phyloP scores from a whole-genome alignment of 2,113 vertebrate genomes.

The Phrynocephalus versicolor region DNA sequence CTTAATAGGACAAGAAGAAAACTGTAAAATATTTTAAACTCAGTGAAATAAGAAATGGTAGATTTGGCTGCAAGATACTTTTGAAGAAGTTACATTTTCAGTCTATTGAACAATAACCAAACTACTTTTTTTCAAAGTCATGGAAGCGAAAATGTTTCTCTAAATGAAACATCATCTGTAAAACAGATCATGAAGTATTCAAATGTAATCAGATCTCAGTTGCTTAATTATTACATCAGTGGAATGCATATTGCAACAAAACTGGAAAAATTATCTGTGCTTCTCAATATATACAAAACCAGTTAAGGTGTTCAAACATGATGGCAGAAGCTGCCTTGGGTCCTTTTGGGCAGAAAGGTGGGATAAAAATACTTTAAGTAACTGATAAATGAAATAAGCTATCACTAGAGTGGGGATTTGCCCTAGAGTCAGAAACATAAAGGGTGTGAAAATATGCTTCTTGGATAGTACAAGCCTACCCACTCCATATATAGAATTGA shows the following conservation, averaged over 20 bases:
- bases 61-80: conserved; percentile 31
- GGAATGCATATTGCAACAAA: conserved; percentile 47
- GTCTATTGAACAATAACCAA: conserved; percentile 56
- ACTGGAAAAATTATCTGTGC: conserved; percentile 26
- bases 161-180: too few species aligned
- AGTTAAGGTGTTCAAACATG: too few species aligned
- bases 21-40: conserved; percentile 18
- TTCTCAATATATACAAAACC: too few species aligned
- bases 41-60: conserved; percentile 34
- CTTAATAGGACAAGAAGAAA: background rate
- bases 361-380: too few species aligned
- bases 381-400: too few species aligned
- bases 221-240: conserved; percentile 47
- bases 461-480: too few species aligned
- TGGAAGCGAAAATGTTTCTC: conserved; percentile 46
- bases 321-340: too few species aligned
- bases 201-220: conserved; percentile 53
- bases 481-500: too few species aligned
- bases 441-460: too few species aligned
- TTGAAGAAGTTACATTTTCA: conserved; percentile 20
- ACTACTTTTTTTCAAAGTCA: conserved; percentile 57
- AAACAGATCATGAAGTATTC: conserved; percentile 44
- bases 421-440: too few species aligned
- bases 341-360: too few species aligned
- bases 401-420: too few species aligned